Conservation (phyloP, 37 sponge, comb jelly and placozoan genomes). For the Mnemiopsis leidyi region DNA sequence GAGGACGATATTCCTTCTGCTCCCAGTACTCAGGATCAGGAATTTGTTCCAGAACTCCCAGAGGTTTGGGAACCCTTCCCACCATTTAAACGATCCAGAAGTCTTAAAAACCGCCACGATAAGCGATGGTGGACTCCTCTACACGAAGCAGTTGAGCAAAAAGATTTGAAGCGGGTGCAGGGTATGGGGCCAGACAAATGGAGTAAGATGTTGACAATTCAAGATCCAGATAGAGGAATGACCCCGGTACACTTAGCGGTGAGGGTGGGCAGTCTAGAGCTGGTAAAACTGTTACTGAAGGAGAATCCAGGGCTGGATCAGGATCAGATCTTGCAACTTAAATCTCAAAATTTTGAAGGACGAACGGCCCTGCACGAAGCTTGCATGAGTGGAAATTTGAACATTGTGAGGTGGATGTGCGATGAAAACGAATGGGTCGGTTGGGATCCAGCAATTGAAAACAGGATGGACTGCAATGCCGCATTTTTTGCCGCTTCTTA, state of each 20-base stretch:
- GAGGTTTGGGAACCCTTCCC: background rate
- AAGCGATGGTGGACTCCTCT: background rate
- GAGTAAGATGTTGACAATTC: background rate
- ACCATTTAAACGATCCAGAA: background rate
- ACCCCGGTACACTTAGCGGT: background rate
- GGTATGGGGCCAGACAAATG: background rate
- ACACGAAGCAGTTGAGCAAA: background rate
- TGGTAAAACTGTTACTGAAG: background rate
- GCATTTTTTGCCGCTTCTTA: background rate
- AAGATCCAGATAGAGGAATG: background rate
- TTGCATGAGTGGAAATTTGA: background rate
- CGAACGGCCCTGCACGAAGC: background rate
- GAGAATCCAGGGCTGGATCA: background rate
- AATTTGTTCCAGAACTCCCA: background rate
- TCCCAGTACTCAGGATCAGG: too few relatives aligned
- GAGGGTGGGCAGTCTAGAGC: background rate
- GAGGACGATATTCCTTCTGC: background rate
- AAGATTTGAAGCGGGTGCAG: background rate
- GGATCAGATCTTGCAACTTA: background rate
- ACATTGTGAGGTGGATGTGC: background rate
- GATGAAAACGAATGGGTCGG: background rate
- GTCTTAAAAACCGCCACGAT: background rate
- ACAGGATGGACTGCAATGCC: background rate
- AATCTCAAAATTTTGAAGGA: background rate
- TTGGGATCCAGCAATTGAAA: background rate